Percentiles rank a stretch among this genome's conserved stretches.
Evolutionary conservation across 2,797 vertebrate genomes (phyloP).

Genomic region (Poeciliopsis infans): DNA sequence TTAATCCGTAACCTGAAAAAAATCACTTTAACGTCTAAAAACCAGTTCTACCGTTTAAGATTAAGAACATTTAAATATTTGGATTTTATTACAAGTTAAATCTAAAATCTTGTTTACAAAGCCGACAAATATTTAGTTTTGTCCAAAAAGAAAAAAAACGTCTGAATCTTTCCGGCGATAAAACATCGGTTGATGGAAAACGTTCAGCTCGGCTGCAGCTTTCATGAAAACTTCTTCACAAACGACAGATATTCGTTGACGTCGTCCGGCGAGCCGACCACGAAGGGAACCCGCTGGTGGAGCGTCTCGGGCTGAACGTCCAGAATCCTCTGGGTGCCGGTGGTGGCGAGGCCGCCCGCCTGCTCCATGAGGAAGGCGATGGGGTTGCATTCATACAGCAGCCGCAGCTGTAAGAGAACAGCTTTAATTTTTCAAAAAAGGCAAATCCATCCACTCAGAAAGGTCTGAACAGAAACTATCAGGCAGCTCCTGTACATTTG

Average conservation of each 20-base stretch:
- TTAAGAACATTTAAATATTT: no score
- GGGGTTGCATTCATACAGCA: slow-evolving; percentile 97
- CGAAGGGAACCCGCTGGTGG: slow-evolving; percentile 91
- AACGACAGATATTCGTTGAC: slow-evolving; percentile 91
- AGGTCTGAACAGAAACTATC: neutral
- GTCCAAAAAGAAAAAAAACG: no score
- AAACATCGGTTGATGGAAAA: neutral
- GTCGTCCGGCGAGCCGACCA: slow-evolving; percentile 92
- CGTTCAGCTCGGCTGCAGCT: neutral
- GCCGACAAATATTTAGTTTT: no score
- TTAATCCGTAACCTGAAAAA: neutral
- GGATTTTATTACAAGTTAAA: no score
- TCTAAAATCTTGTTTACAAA: no score
- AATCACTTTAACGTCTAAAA: no score
- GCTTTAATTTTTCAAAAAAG: neutral
- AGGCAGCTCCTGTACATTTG: neutral
- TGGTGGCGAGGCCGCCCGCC: slow-evolving; percentile 91
- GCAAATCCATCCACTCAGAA: neutral
- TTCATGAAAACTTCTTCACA: slow-evolving; percentile 86
- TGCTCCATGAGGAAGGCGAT: slow-evolving; percentile 96
- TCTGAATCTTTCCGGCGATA: neutral
- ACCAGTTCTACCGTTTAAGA: no score
- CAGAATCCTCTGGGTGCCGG: slow-evolving; percentile 87
- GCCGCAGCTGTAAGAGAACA: slow-evolving; percentile 83
- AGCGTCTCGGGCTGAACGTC: slow-evolving; percentile 89